Evolutionary conservation across 2,888 invertebrate genomes (phyloP), one percentile per base, ranked within the genome.

Genomic region (Aplocera efformata): DNA sequence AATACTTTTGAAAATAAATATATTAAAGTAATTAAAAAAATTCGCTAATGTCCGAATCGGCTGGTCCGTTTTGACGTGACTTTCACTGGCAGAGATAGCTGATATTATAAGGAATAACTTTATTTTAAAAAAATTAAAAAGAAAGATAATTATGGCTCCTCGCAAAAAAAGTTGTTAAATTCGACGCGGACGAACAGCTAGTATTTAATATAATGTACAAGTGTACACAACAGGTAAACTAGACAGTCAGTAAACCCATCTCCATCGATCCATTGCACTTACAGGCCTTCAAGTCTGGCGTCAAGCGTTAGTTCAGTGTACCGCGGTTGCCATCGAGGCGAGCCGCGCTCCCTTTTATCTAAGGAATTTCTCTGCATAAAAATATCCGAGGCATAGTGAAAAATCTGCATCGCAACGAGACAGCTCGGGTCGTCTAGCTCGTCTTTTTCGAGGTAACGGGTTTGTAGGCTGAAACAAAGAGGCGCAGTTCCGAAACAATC

Each of bases 401-500:
- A 68, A 67, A 65, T 60, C 57, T 58, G 55, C 50, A 51, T 53
- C 56, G 59, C 56, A 49, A 50, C 57, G 59, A 53, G 52, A 59
- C 70, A 67, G 67, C 63, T 66, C 64, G 67, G 68, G 58, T 67
- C 65, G 66, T 72, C 73, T 67, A 72, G 2, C 73, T 67, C 72
- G 2, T 3, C 5, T 73, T 79, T 75, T 81, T 75, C 63, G 67
- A 80, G 79, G 79, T 83, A 84, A 83, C 76, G 65, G 68, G 69
- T 74, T 69, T 67, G 62, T 65, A 70, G 67, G 68, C 67, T 63
- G 67, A 65, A 72, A 82, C 80, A 85, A 81, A 82, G 80, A 79
- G 78, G 75, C 78, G 75, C 71, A 76, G 76, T 78, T 80, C 76
- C 78, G 79, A 80, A 83, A 83, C 85, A 85, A 86, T 85, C 80